Evolutionary conservation across 2,113 vertebrate species (phyloP), one percentile per base, ranked within the genome.

Genomic region (Tricholaema leucomelas): DNA sequence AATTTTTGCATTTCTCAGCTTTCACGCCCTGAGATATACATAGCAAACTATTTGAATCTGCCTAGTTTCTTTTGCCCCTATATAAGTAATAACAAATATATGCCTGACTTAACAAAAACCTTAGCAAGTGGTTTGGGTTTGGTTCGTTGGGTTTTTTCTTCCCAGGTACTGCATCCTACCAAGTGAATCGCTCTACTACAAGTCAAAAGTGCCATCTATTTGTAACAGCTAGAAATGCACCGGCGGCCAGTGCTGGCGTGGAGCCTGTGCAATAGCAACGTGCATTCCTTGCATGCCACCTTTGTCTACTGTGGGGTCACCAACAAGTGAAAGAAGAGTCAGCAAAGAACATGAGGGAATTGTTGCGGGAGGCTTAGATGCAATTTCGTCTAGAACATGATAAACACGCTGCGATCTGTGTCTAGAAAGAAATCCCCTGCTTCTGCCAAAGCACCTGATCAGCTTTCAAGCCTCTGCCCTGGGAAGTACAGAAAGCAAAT

Each of bases 201-300:
- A 97, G 97, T 97, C 97, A 93, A 98, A 98, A 98, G 98, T 97
- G 97, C 98, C 98, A 98, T 98, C 98, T 98, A 98, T 97, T 92
- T 96, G 97, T 90, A 92, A 93, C 58, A 96, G 88, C 83, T 28
- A 93, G 97, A 97, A 98, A 88, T 97, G 97, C 97, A 98, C 50
- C 88, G 1, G 19, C 87, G 92, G 90, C 94, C 33, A 30, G 73
- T 40, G 77, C 78, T 24, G 55, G 28, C 60, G 74, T 5, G 23
- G 73, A 63, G 46, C 23, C 4, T 36, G 50, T 12, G 64, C 30
- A 28, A 38, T 3, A 72, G 40, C 9, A 38, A 24, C 48, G 25
- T 1, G 16, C 35, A 35, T 74, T 9, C 58, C 44, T 17, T 16
- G 56, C 42, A 9, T 4, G 3, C 30, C 31, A 63, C 72, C 54